These are phyloP conservation scores for Pimpla rufipes DNA, from an alignment of 2,888 invertebrate species.

Conservation along the genomic window DNA sequence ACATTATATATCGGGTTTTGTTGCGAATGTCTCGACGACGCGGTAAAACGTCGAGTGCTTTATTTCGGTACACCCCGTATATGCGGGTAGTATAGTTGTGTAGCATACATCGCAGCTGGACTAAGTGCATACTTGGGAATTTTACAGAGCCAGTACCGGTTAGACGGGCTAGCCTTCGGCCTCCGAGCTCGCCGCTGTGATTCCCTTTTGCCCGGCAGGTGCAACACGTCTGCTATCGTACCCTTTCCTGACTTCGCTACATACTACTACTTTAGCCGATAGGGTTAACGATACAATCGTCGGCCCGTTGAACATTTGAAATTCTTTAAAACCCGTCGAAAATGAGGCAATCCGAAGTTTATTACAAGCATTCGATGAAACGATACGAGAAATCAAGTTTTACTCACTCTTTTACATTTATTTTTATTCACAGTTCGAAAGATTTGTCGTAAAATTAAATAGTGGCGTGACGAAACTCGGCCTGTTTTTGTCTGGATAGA, in stretches of 20 bases:
- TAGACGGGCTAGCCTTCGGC: constrained; percentile 80
- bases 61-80: constrained; percentile 74
- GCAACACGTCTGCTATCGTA: constrained; percentile 70
- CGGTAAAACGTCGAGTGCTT: constrained; percentile 32
- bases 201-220: constrained; percentile 80
- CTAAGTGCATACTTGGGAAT: constrained; percentile 82
- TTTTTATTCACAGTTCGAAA: background rate
- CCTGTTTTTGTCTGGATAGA: too few species aligned
- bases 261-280: constrained; percentile 40
- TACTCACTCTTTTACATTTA: background rate
- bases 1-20: background rate
- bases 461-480: too few species aligned
- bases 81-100: constrained; percentile 35
- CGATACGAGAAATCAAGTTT: background rate
- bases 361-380: background rate
- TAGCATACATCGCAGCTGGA: constrained; percentile 65
- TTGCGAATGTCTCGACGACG: constrained; percentile 9
- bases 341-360: background rate
- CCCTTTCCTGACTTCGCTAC: constrained; percentile 54
- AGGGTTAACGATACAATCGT: constrained; percentile 25
- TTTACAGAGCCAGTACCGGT: constrained; percentile 81
- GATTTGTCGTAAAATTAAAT: background rate
- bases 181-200: constrained; percentile 73
- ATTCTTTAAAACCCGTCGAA: constrained; percentile 17
- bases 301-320: background rate